Evolutionary conservation across 2,888 invertebrate genomes (phyloP).

Genomic region (Mactromeris polynyma): DNA sequence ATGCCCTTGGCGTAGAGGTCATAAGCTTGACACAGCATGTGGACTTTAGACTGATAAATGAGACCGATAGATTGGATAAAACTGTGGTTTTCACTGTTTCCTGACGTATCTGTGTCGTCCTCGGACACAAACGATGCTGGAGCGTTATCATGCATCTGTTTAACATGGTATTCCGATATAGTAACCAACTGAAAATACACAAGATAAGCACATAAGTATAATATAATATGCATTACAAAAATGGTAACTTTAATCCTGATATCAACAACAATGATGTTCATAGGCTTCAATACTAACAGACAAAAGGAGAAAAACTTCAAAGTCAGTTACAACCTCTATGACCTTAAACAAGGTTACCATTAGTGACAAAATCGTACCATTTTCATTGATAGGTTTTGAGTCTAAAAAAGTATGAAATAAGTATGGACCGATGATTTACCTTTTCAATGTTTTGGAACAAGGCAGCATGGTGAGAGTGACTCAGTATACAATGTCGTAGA

Average conservation of each 20-base stretch:
- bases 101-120: slow-evolving; percentile 77
- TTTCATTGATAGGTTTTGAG: too few species aligned
- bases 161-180: slow-evolving; percentile 83
- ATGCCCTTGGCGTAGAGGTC: slow-evolving; percentile 84
- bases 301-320: not conserved
- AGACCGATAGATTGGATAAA: slow-evolving; percentile 80
- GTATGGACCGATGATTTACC: slow-evolving; percentile 65
- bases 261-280: too few species aligned
- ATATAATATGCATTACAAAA: not conserved
- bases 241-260: too few species aligned
- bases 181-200: slow-evolving; percentile 77
- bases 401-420: too few species aligned
- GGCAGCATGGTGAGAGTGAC: slow-evolving; percentile 80
- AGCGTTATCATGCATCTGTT: slow-evolving; percentile 83
- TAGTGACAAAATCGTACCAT: too few species aligned
- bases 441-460: slow-evolving; percentile 87
- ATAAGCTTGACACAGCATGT: slow-evolving; percentile 84
- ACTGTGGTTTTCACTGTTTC: slow-evolving; percentile 74
- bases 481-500: slow-evolving; percentile 83
- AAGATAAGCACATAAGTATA: not conserved
- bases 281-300: too few species aligned
- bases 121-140: slow-evolving; percentile 80
- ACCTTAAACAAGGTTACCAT: too few species aligned
- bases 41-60: slow-evolving; percentile 80
- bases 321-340: not conserved